Base-by-base conservation (phyloP, 2,113 vertebrate species). In the Spea bombifrons region DNA sequence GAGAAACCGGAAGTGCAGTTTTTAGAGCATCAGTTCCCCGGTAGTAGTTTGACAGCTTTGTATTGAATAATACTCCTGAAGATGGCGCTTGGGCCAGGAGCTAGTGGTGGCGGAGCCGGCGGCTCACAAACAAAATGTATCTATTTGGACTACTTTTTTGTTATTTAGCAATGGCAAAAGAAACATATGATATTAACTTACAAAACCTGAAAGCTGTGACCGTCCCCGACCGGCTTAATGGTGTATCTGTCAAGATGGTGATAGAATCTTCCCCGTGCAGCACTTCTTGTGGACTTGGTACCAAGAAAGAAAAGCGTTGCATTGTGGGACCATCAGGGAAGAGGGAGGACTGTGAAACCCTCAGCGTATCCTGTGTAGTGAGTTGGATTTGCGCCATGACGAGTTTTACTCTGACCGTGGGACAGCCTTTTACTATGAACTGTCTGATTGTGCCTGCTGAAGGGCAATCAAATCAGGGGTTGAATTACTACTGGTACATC, bases 241-340 rank as follows among this genome's bases (percentile, higher is more conserved):
- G 85, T 0, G 82, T 84, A 0, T 70, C 74, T 0, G 82, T 85
- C 0, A 65, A 72, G 77, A 78, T 95, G 0, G 5, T 84, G 0
- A 68, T 90, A 4, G 83, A 84, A 10, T 69, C 88, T 66, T 92
- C 92, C 0, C 45, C 89, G 17, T 99, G 97, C 83, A 96, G 94
- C 4, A 81, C 88, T 76, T 95, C 94, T 57, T 98, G 96, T 43
- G 97, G 97, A 6, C 84, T 91, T 15, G 97, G 96, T 1, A 16
- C 92, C 15, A 92, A 81, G 50, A 84, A 86, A 15, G 92, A 97
- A 83, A 89, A 81, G 0, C 7, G 88, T 7, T 98, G 96, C 0
- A 86, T 82, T 46, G 43, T 91, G 2, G 86, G 65, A 3, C 47
- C 87, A 0, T 46, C 75, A 0, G 82, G 87, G 0, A 63, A 76